phyloP scores from a whole-genome alignment of 2,888 invertebrate species.

The Achlya flavicornis region DNA sequence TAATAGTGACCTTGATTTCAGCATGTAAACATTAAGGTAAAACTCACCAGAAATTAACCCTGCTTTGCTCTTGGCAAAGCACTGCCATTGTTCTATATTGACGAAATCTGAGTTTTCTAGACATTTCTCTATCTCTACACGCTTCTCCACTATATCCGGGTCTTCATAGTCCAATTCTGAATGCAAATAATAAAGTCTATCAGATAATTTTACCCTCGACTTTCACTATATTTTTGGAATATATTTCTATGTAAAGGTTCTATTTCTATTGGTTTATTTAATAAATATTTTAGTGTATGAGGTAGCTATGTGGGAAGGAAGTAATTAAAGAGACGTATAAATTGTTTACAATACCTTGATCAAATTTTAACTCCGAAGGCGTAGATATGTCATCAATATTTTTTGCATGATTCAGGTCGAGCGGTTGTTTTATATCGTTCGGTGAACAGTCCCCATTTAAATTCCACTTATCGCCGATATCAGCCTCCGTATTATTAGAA shows the following conservation, averaged over 20 bases:
- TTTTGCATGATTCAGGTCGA: slow-evolving; percentile 67
- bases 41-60: slow-evolving; percentile 87
- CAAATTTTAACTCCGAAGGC: slow-evolving; percentile 87
- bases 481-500: slow-evolving; percentile 60
- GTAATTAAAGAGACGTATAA: slow-evolving; percentile 39
- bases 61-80: slow-evolving; percentile 85
- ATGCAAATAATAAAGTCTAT: slow-evolving; percentile 34
- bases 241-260: slow-evolving; percentile 13
- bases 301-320: slow-evolving; percentile 33
- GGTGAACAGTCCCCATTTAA: slow-evolving; percentile 68
- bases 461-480: slow-evolving; percentile 61
- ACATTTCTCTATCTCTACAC: slow-evolving; percentile 84
- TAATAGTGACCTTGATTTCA: slow-evolving; percentile 1
- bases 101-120: slow-evolving; percentile 73
- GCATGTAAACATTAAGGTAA: slow-evolving; percentile 21
- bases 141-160: slow-evolving; percentile 84
- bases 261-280: neutral
- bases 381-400: slow-evolving; percentile 83
- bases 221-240: slow-evolving; percentile 40
- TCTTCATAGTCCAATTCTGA: slow-evolving; percentile 85
- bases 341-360: slow-evolving; percentile 85
- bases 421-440: slow-evolving; percentile 47
- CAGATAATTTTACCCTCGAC: slow-evolving; percentile 31
- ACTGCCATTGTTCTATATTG: slow-evolving; percentile 82
- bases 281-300: slow-evolving; percentile 17